These are phyloP conservation scores for Cerceris ruficornis DNA, from an alignment of 2,888 invertebrate genomes.

Conservation along the genomic window DNA sequence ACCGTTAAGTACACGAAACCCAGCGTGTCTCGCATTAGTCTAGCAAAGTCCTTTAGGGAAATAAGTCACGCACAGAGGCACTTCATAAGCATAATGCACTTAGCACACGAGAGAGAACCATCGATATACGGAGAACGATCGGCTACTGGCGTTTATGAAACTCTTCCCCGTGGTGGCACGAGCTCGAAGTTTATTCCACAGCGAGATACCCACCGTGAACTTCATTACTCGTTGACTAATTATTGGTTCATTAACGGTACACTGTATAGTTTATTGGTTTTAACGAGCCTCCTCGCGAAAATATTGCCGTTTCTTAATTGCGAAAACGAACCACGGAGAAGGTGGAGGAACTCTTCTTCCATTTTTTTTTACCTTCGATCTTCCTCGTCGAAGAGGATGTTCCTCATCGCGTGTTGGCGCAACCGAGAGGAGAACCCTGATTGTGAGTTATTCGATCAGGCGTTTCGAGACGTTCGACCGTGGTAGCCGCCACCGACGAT, in stretches of 20 bases:
- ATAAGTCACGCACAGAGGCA: slow-evolving; percentile 56
- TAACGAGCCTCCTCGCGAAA: slow-evolving; percentile 54
- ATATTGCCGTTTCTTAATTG: slow-evolving; percentile 53
- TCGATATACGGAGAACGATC: slow-evolving; percentile 49
- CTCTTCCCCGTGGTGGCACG: slow-evolving; percentile 39
- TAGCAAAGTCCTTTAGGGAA: slow-evolving; percentile 46
- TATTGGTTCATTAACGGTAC: slow-evolving; percentile 69
- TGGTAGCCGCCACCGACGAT: slow-evolving; percentile 51
- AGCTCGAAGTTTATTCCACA: slow-evolving; percentile 45
- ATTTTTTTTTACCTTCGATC: background rate
- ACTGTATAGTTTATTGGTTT: slow-evolving; percentile 68
- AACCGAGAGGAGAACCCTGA: background rate
- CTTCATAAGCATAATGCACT: slow-evolving; percentile 55
- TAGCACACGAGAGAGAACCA: slow-evolving; percentile 22
- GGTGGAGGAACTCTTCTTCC: background rate
- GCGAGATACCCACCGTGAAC: slow-evolving; percentile 42
- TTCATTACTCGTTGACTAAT: slow-evolving; percentile 64
- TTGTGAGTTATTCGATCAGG: slow-evolving; percentile 36
- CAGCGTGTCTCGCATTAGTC: background rate
- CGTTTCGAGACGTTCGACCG: slow-evolving; percentile 10
- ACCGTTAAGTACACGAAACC: slow-evolving; percentile 24
- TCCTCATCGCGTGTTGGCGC: background rate
- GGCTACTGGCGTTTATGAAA: slow-evolving; percentile 49
- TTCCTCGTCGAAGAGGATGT: background rate
- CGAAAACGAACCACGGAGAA: slow-evolving; percentile 3